Conservation (phyloP, 2,888 invertebrate species). For the Oscheius sp. region DNA sequence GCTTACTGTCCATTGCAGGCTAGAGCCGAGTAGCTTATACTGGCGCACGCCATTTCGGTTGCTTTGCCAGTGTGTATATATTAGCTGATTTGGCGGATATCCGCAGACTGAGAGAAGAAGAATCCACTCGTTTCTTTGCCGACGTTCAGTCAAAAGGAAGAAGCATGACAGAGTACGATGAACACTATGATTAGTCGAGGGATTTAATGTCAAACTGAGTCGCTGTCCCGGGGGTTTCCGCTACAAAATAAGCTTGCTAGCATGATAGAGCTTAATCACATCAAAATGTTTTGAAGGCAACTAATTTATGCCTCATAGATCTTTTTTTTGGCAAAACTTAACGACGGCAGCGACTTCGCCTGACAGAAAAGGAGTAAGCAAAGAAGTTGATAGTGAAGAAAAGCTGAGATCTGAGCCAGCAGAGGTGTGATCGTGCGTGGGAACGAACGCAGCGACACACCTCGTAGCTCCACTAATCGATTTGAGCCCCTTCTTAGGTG, state of each 20-base stretch:
- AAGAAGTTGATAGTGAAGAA: not conserved
- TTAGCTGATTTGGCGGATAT: constrained; percentile 25
- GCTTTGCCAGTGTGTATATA: constrained; percentile 14
- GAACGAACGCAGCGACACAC: constrained; percentile 29
- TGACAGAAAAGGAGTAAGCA: not conserved
- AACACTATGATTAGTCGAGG: constrained; percentile 21
- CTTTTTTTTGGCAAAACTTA: not conserved
- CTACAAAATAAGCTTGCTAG: not conserved
- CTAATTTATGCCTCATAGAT: not conserved
- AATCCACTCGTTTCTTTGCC: constrained; percentile 15
- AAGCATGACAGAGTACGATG: constrained; percentile 22
- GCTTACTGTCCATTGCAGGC: constrained; percentile 59
- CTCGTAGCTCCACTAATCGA: constrained; percentile 29
- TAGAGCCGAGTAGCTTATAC: constrained; percentile 56
- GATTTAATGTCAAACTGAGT: constrained; percentile 19
- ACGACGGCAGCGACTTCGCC: not conserved
- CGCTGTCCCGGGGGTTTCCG: constrained; percentile 15
- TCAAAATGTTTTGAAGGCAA: constrained; percentile 3
- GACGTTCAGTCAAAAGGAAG: constrained; percentile 18
- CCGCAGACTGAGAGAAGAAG: constrained; percentile 13
- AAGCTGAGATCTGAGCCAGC: constrained; percentile 13
- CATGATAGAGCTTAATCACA: constrained; percentile 1
- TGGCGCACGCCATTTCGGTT: constrained; percentile 50
- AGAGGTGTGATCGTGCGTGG: constrained; percentile 32
- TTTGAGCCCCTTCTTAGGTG: constrained; percentile 31